Percentiles rank a stretch among this genome's conserved stretches.
Evolutionary conservation across 2,888 invertebrate genomes (phyloP).

Genomic region (Ichneumoninae sp.): DNA sequence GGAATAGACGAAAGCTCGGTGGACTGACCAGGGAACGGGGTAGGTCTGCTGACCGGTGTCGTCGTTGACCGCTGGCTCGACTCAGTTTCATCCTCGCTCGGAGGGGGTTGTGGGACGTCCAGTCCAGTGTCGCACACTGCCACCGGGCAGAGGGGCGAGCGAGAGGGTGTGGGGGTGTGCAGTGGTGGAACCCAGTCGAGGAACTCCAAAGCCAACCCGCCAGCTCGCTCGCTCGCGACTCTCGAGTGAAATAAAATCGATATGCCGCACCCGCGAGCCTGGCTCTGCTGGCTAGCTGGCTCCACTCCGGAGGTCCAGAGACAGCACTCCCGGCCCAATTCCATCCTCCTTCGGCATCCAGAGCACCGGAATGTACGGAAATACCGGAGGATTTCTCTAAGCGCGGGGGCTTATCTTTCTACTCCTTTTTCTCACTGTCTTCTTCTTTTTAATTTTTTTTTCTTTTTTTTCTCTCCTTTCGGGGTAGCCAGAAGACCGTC

Average conservation of each 20-base stretch:
- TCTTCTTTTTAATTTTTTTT: slow-evolving; percentile 50
- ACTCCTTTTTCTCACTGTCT: slow-evolving; percentile 33
- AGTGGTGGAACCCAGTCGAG: slow-evolving; percentile 48
- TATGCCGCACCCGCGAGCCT: slow-evolving; percentile 77
- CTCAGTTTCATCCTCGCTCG: slow-evolving; percentile 59
- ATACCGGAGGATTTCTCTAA: slow-evolving; percentile 79
- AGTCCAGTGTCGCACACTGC: slow-evolving; percentile 44
- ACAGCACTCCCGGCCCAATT: slow-evolving; percentile 55
- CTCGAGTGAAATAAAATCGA: slow-evolving; percentile 82
- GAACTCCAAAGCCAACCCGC: slow-evolving; percentile 60
- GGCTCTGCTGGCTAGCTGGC: slow-evolving; percentile 52
- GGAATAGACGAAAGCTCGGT: slow-evolving; percentile 46
- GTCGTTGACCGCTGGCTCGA: slow-evolving; percentile 60
- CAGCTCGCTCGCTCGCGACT: slow-evolving; percentile 68
- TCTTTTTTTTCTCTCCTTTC: slow-evolving; percentile 50
- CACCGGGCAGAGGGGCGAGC: slow-evolving; percentile 33
- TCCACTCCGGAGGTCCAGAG: slow-evolving; percentile 41
- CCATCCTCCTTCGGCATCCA: slow-evolving; percentile 72
- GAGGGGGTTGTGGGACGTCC: slow-evolving; percentile 26
- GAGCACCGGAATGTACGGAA: slow-evolving; percentile 77
- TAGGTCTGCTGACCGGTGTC: slow-evolving; percentile 45
- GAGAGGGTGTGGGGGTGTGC: slow-evolving; percentile 42
- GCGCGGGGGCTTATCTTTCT: slow-evolving; percentile 66
- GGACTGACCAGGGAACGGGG: slow-evolving; percentile 45
- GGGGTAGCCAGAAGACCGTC: slow-evolving; percentile 61